Conservation (phyloP, 2,113 vertebrate species). For the Varanus komodoensis region DNA sequence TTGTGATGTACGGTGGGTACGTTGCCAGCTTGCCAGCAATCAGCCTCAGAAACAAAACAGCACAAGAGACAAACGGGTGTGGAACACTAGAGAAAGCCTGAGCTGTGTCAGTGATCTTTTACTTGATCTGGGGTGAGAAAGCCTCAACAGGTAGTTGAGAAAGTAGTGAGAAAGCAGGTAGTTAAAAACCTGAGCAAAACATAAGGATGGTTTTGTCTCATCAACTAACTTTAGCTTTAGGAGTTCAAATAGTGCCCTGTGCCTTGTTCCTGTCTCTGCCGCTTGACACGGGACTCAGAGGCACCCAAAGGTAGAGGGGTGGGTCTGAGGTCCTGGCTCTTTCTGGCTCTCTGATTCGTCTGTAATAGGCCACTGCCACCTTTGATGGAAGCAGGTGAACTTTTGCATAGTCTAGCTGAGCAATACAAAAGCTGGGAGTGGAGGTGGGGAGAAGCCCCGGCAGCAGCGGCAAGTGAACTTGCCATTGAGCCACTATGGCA, state of each 20-base stretch:
- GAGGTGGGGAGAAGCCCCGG: not conserved
- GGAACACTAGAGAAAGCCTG: not conserved
- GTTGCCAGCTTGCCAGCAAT: not conserved
- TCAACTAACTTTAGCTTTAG: not conserved
- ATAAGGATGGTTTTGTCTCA: not conserved
- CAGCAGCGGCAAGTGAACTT: not conserved
- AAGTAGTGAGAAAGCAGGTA: too few species aligned
- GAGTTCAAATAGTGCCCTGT: not conserved
- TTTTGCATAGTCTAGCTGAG: not conserved
- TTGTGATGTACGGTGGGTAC: not conserved
- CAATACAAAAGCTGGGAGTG: not conserved
- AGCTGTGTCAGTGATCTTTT: not conserved
- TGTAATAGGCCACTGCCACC: not conserved
- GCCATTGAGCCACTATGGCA: not conserved
- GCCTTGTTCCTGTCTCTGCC: not conserved
- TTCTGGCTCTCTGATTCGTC: not conserved
- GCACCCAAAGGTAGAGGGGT: not conserved
- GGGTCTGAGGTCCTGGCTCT: not conserved
- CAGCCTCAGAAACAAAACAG: not conserved
- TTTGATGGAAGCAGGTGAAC: not conserved
- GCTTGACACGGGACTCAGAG: not conserved
- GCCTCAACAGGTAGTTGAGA: not conserved
- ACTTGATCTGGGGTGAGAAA: not conserved
- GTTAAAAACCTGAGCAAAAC: not conserved
- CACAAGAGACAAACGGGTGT: not conserved